A percentile compares a stretch with the other conserved stretches of the same genome.
Conservation (phyloP, 2,113 vertebrate species). For the Psophia crepitans region DNA sequence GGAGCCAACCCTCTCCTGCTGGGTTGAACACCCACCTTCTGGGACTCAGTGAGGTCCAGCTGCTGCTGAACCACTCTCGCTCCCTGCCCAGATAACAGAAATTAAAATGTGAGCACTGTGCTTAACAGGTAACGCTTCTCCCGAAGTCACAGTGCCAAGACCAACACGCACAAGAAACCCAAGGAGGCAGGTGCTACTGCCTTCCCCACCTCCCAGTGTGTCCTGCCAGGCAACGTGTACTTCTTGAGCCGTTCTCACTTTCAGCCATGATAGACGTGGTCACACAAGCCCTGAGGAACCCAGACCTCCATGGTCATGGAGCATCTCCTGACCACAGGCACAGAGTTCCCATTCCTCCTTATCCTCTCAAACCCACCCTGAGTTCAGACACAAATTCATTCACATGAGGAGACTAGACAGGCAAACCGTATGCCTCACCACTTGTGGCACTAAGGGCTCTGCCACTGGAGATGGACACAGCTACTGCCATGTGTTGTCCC, state of each 20-base stretch:
- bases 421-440: neutral
- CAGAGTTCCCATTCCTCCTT: neutral
- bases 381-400: neutral
- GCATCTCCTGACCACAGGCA: neutral
- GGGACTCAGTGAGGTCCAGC: neutral
- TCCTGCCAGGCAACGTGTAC: fast-evolving
- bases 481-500: neutral
- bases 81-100: neutral
- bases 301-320: neutral
- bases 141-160: neutral
- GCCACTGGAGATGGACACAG: neutral
- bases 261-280: neutral
- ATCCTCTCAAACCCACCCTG: neutral
- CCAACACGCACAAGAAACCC: neutral
- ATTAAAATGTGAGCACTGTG: neutral
- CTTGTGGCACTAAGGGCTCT: neutral
- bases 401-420: neutral
- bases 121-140: fast-evolving
- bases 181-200: neutral
- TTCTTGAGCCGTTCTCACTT: neutral
- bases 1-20: neutral
- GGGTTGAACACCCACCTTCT: neutral
- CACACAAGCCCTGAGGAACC: neutral
- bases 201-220: neutral
- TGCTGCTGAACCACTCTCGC: neutral